Conservation (phyloP, 2,888 invertebrate species). For the Amphipyra berbera region DNA sequence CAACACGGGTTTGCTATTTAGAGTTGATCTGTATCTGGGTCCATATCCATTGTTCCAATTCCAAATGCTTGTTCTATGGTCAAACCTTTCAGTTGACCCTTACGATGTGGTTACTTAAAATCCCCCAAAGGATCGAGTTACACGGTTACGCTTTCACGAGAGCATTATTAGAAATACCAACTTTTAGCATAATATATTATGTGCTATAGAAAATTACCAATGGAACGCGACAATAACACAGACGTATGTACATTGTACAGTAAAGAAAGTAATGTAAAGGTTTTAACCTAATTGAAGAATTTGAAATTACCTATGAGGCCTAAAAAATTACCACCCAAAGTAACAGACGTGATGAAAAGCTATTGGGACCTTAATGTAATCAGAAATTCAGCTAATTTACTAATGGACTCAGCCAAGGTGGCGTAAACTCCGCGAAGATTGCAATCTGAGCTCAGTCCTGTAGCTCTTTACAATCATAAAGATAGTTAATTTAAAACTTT, state of each 20-base stretch:
- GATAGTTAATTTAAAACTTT: conserved; percentile 18
- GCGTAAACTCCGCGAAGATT: conserved; percentile 71
- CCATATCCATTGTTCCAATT: conserved; percentile 58
- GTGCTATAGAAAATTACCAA: conserved; percentile 36
- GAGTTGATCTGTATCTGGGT: conserved; percentile 42
- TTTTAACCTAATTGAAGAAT: conserved; percentile 33
- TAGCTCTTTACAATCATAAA: conserved; percentile 34
- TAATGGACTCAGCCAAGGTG: conserved; percentile 78
- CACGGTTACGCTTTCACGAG: conserved; percentile 85
- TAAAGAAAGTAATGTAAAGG: not conserved
- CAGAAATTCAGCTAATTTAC: conserved; percentile 77
- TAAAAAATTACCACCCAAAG: conserved; percentile 30
- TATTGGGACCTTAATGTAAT: conserved; percentile 69
- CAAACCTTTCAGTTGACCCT: conserved; percentile 85
- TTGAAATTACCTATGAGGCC: conserved; percentile 19
- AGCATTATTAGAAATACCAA: conserved; percentile 65
- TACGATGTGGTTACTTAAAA: conserved; percentile 82
- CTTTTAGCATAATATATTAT: conserved; percentile 59
- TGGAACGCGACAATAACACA: conserved; percentile 19
- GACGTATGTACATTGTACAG: not conserved
- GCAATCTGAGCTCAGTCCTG: conserved; percentile 67
- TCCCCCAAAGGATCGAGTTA: conserved; percentile 79
- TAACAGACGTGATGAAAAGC: conserved; percentile 48
- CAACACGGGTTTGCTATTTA: conserved; percentile 24
- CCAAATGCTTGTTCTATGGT: conserved; percentile 78